A percentile compares a stretch with the other conserved stretches of the same genome.
phyloP scores from a whole-genome alignment of 2,888 invertebrate species.

The Heliconius sara region DNA sequence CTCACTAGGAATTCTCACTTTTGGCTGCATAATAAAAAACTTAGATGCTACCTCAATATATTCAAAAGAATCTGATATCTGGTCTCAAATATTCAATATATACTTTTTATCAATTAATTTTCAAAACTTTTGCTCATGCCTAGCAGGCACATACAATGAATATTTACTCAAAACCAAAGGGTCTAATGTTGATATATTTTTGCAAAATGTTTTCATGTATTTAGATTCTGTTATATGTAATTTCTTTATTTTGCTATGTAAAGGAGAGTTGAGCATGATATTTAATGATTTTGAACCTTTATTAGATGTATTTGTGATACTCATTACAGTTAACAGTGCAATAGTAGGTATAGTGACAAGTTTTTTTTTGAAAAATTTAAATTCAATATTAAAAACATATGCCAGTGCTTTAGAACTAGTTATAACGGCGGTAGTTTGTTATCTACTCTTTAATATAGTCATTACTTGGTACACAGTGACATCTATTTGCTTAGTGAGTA shows the following conservation, averaged over 20 bases:
- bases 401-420: slow-evolving; percentile 96
- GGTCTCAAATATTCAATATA: slow-evolving; percentile 80
- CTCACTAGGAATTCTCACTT: slow-evolving; percentile 92
- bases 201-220: slow-evolving; percentile 98
- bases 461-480: slow-evolving; percentile 92
- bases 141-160: slow-evolving; percentile 98
- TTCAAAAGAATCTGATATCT: slow-evolving; percentile 59
- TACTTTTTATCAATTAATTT: slow-evolving; percentile 87
- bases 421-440: slow-evolving; percentile 94
- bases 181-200: slow-evolving; percentile 92
- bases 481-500: slow-evolving; percentile 92
- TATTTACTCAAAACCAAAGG: slow-evolving; percentile 94
- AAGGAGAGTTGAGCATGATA: slow-evolving; percentile 86
- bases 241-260: slow-evolving; percentile 86
- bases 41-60: slow-evolving; percentile 82
- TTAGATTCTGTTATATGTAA: slow-evolving; percentile 97
- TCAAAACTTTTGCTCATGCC: slow-evolving; percentile 95
- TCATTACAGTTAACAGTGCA: slow-evolving; percentile 94
- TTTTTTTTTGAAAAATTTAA: slow-evolving; percentile 95
- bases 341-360: slow-evolving; percentile 96
- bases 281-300: slow-evolving; percentile 85
- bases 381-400: slow-evolving; percentile 97
- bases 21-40: slow-evolving; percentile 96
- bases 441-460: slow-evolving; percentile 92
- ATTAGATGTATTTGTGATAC: slow-evolving; percentile 87